A percentile compares a stretch with the other conserved stretches of the same genome.
These are phyloP conservation scores for Falco berigora DNA, from an alignment of 2,797 vertebrate species.

Conservation along the genomic window DNA sequence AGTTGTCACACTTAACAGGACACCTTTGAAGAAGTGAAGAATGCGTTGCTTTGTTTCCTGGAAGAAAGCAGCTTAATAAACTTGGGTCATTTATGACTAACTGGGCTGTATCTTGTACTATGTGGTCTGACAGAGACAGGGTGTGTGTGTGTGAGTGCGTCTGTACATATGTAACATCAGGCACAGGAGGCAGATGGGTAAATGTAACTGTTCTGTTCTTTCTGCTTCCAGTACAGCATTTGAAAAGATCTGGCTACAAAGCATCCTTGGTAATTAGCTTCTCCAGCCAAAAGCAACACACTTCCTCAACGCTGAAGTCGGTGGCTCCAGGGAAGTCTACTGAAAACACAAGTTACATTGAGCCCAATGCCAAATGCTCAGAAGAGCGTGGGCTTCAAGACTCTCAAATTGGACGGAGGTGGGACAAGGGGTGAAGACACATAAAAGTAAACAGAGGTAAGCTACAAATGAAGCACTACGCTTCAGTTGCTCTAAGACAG, in stretches of 20 bases:
- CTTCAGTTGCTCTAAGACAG: not conserved
- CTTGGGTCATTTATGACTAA: not conserved
- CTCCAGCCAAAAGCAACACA: not conserved
- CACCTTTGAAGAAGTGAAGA: not conserved
- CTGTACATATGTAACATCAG: not conserved
- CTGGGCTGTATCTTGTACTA: not conserved
- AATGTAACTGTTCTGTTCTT: not conserved
- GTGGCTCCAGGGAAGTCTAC: not conserved
- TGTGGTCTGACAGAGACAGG: not conserved
- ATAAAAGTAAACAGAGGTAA: not conserved
- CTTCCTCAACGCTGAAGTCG: not conserved
- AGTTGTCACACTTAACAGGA: not conserved
- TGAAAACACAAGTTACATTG: not conserved
- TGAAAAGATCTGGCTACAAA: not conserved
- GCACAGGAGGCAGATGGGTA: not conserved
- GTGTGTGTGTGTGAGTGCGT: too few relatives aligned
- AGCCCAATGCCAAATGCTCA: not conserved
- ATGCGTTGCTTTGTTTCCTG: not conserved
- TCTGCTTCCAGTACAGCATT: not conserved
- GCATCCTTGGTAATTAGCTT: not conserved
- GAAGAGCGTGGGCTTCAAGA: accelerated
- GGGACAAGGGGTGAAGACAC: not conserved
- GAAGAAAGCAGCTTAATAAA: not conserved
- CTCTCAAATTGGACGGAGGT: not conserved
- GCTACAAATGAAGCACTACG: not conserved